Evolutionary conservation across 2,113 vertebrate species (phyloP).

Genomic region (Spea bombifrons): DNA sequence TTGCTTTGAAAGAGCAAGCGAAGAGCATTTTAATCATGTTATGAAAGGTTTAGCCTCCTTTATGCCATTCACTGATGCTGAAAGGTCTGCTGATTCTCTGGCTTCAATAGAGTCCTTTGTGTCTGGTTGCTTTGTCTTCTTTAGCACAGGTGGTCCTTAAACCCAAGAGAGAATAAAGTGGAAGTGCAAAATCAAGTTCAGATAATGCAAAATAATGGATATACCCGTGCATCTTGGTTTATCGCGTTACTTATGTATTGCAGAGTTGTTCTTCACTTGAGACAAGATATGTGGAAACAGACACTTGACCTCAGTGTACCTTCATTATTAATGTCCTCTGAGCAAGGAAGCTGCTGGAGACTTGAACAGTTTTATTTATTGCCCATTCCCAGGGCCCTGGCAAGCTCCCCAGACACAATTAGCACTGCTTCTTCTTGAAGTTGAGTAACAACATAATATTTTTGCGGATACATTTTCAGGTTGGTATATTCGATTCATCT

Average conservation of each 20-base stretch:
- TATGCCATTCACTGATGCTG: constrained; percentile 18
- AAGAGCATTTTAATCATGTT: constrained; percentile 45
- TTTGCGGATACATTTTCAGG: background rate
- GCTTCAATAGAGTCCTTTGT: constrained; percentile 34
- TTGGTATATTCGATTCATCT: too few species aligned
- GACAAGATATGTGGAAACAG: background rate
- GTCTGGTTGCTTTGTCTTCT: constrained; percentile 29
- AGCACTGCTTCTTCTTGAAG: background rate
- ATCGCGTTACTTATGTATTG: background rate
- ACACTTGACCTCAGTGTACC: background rate
- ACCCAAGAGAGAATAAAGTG: constrained; percentile 34
- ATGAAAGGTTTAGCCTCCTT: constrained; percentile 38
- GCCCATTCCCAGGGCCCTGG: background rate
- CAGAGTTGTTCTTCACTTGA: background rate
- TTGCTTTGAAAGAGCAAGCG: constrained; percentile 33
- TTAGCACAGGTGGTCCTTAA: constrained; percentile 29
- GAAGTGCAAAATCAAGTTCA: constrained; percentile 15
- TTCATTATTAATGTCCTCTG: background rate
- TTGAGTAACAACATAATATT: background rate
- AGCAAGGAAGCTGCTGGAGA: background rate
- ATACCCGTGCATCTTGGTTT: background rate
- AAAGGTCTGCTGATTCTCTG: constrained; percentile 22
- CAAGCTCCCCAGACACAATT: background rate
- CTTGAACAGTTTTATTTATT: background rate
- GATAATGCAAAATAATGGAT: background rate